phyloP scores from a whole-genome alignment of 2,888 invertebrate genomes.

The Portevinia maculata region DNA sequence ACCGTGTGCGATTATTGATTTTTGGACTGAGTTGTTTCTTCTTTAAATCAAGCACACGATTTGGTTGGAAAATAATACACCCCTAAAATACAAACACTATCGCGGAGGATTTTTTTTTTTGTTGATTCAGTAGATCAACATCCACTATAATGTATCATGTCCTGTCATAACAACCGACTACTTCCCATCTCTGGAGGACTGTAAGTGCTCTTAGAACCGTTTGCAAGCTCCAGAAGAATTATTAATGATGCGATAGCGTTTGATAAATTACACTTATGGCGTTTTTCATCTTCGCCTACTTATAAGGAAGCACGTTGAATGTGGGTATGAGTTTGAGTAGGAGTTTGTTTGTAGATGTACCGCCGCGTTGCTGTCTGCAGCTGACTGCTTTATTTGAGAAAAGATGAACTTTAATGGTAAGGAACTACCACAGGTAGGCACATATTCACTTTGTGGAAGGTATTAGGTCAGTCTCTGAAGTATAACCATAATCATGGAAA shows the following conservation, averaged over 20 bases:
- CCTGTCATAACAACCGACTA: conserved; percentile 47
- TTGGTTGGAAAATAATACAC: conserved; percentile 24
- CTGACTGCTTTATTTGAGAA: not conserved
- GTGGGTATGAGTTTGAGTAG: conserved; percentile 1
- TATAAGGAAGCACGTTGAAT: conserved; percentile 9
- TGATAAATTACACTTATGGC: conserved; percentile 74
- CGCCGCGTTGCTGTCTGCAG: not conserved
- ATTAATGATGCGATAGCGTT: conserved; percentile 75
- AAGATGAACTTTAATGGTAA: not conserved
- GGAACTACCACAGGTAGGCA: conserved; percentile 7
- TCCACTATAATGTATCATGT: conserved; percentile 58
- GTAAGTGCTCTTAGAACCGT: conserved; percentile 23
- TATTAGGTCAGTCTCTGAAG: conserved; percentile 32
- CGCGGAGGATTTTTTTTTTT: conserved; percentile 22
- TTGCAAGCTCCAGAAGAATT: conserved; percentile 58
- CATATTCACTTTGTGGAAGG: conserved; percentile 11
- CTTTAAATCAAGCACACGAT: conserved; percentile 62
- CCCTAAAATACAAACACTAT: conserved; percentile 16
- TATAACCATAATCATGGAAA: conserved; percentile 1
- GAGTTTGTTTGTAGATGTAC: conserved; percentile 12
- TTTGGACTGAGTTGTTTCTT: conserved; percentile 16
- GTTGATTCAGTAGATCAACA: not conserved
- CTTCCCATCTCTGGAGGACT: conserved; percentile 34
- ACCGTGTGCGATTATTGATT: too few relatives aligned
- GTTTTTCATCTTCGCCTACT: conserved; percentile 49